Conservation (phyloP, 1,140 invertebrate genomes). For the Euwallacea fornicatus region DNA sequence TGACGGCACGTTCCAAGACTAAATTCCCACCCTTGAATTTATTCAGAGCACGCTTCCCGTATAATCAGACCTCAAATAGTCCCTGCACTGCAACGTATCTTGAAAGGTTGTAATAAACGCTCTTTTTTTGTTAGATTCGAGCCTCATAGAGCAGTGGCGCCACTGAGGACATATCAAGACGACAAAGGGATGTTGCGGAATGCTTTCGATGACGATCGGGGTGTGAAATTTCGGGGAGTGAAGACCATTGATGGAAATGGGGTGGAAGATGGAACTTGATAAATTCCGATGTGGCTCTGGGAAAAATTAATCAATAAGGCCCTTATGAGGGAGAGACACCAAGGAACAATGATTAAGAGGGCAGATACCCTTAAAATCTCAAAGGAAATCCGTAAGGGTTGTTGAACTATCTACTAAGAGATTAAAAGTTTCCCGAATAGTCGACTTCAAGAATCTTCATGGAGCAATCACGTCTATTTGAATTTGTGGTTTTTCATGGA, state of each 20-base stretch:
- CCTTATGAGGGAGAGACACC: background rate
- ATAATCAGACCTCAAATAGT: too few species aligned
- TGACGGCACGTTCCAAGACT: too few species aligned
- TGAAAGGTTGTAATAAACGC: constrained; percentile 4
- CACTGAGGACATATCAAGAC: too few species aligned
- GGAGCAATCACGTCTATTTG: too few species aligned
- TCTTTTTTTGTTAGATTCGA: background rate
- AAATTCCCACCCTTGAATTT: too few species aligned
- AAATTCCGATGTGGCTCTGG: background rate
- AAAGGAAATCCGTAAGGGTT: background rate
- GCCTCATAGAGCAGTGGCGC: too few species aligned
- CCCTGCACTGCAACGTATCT: background rate
- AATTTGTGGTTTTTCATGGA: too few species aligned
- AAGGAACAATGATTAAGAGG: background rate
- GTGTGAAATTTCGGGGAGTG: background rate
- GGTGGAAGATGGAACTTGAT: background rate
- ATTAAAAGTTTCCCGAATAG: too few species aligned
- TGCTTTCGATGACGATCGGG: background rate
- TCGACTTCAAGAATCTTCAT: too few species aligned
- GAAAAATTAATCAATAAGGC: constrained; percentile 3
- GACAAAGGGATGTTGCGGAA: too few species aligned
- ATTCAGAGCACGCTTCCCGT: too few species aligned
- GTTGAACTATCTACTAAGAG: background rate
- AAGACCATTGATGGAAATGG: background rate
- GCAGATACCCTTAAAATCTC: background rate